Evolutionary conservation across 1,140 invertebrate species (phyloP).

Genomic region (Antheraea pernyi): DNA sequence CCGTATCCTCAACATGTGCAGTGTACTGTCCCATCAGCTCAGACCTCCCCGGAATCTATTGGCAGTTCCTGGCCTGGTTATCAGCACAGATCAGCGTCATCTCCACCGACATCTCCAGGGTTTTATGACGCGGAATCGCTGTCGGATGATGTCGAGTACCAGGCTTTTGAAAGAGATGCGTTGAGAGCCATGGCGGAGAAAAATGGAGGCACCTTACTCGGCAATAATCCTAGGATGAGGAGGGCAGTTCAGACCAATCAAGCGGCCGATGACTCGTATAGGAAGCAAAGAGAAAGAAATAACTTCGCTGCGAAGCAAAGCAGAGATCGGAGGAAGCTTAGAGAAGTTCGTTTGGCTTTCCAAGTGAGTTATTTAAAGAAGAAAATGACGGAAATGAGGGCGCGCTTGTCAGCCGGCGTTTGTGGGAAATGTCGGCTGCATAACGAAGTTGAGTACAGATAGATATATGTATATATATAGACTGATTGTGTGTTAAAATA

Average conservation of each 20-base stretch:
- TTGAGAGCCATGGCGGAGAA: slow-evolving; percentile 48
- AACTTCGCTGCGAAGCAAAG: slow-evolving; percentile 97
- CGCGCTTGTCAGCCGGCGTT: slow-evolving; percentile 18
- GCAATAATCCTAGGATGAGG: slow-evolving; percentile 50
- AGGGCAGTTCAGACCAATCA: slow-evolving; percentile 74
- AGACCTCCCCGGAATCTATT: slow-evolving; percentile 25
- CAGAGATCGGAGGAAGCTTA: slow-evolving; percentile 91
- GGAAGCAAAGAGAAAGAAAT: slow-evolving; percentile 93
- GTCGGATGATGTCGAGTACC: slow-evolving; percentile 22
- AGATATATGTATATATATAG: background rate
- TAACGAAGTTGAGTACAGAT: background rate
- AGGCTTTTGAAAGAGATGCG: slow-evolving; percentile 36
- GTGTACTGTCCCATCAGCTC: slow-evolving; percentile 20
- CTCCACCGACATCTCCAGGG: slow-evolving; percentile 16
- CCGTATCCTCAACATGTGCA: slow-evolving; percentile 12
- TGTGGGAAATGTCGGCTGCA: slow-evolving; percentile 25
- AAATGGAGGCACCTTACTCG: slow-evolving; percentile 46
- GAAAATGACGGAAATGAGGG: slow-evolving; percentile 31
- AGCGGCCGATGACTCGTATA: slow-evolving; percentile 87
- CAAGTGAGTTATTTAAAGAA: slow-evolving; percentile 84
- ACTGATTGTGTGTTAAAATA: background rate
- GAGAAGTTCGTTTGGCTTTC: slow-evolving; percentile 96
- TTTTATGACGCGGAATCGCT: slow-evolving; percentile 20
- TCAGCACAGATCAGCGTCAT: background rate
- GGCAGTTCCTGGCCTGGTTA: slow-evolving; percentile 18